Conservation (phyloP, 2,888 invertebrate species). For the Erebia palarica region DNA sequence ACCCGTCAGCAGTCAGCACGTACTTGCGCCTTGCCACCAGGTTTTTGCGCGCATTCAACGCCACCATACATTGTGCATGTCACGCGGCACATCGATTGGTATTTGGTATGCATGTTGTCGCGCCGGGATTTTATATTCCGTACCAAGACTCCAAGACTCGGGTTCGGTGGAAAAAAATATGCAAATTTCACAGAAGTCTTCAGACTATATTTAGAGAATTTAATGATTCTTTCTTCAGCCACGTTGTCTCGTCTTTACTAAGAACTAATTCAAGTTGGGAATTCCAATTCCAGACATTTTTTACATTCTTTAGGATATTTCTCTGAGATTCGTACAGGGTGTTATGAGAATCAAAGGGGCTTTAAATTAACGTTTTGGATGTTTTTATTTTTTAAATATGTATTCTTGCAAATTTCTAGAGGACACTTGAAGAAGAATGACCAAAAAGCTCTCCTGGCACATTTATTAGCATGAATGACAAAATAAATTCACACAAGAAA, state of each 20-base stretch:
- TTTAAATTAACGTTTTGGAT: no score
- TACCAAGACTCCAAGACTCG: slow-evolving; percentile 28
- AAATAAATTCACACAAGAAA: no score
- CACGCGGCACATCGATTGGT: slow-evolving; percentile 51
- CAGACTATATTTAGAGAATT: slow-evolving; percentile 28
- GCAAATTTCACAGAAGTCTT: slow-evolving; percentile 34
- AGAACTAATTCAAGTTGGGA: slow-evolving; percentile 14
- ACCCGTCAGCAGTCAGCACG: slow-evolving; percentile 39
- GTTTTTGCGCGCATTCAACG: slow-evolving; percentile 47
- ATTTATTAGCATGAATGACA: no score
- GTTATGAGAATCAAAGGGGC: no score
- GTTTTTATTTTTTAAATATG: no score
- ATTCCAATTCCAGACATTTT: neutral
- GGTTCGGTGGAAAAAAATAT: slow-evolving; percentile 35
- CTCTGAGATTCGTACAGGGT: no score
- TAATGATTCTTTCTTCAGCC: slow-evolving; percentile 30
- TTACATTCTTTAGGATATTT: neutral
- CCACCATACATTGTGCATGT: slow-evolving; percentile 45
- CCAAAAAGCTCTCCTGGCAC: no score
- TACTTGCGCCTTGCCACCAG: slow-evolving; percentile 41
- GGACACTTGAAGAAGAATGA: no score
- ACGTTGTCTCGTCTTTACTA: neutral
- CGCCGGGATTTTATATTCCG: slow-evolving; percentile 61
- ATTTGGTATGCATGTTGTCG: slow-evolving; percentile 62
- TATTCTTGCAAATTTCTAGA: no score